Conservation (phyloP, 2,797 vertebrate species). For the Microctenopoma lineatum region DNA sequence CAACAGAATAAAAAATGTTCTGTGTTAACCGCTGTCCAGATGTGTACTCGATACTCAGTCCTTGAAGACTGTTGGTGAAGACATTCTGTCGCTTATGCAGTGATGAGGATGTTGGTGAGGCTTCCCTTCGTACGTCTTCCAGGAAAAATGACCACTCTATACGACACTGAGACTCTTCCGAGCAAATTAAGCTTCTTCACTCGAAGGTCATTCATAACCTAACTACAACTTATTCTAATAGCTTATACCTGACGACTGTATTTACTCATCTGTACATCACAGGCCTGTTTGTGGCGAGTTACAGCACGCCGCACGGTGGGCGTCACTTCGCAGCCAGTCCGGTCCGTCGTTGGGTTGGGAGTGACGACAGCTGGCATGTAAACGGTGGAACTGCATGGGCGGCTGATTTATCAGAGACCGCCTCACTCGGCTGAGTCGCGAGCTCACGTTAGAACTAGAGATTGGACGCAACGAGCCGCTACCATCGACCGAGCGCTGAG, state of each 20-base stretch:
- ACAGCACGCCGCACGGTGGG: conserved; percentile 34
- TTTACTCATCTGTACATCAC: conserved; percentile 67
- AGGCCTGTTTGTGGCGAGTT: conserved; percentile 54
- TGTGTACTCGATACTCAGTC: not conserved
- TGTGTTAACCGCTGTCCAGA: not conserved
- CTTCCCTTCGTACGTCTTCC: conserved; percentile 16
- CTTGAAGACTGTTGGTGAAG: conserved; percentile 7
- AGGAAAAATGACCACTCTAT: conserved; percentile 27
- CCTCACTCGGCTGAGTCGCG: conserved; percentile 1
- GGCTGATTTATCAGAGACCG: conserved; percentile 21
- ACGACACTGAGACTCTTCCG: conserved; percentile 56
- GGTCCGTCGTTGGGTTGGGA: conserved; percentile 13
- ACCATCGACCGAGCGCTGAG: conserved; percentile 7
- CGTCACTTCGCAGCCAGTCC: conserved; percentile 34
- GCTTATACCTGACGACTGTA: conserved; percentile 75
- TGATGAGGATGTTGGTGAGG: conserved; percentile 21
- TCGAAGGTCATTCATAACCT: conserved; percentile 58
- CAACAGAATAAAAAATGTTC: conserved; percentile 9
- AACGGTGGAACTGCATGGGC: conserved; percentile 40
- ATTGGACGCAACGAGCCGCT: conserved; percentile 11
- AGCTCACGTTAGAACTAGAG: conserved; percentile 1
- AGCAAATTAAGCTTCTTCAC: conserved; percentile 53
- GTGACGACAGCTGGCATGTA: conserved; percentile 43
- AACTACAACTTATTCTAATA: conserved; percentile 73
- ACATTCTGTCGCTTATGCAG: conserved; percentile 1